A percentile compares a stretch with the other conserved stretches of the same genome.
Evolutionary conservation across 2,797 vertebrate genomes (phyloP).

Genomic region (Sebastes vulpes): DNA sequence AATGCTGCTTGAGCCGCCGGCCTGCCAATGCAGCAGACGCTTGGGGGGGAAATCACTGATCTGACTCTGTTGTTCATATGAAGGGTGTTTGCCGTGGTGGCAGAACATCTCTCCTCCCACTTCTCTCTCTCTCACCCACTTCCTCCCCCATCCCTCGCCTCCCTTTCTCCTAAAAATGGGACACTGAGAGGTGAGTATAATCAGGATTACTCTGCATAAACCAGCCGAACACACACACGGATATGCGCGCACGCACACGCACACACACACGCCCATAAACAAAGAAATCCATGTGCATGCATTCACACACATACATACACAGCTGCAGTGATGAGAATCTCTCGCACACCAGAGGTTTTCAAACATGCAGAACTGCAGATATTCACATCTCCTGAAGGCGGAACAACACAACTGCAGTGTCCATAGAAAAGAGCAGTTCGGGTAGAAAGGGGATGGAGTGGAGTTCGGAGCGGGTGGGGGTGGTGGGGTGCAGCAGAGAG

Average conservation of each 20-base stretch:
- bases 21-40: conserved; percentile 79
- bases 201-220: conserved; percentile 78
- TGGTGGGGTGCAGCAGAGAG: conserved; percentile 9
- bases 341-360: conserved; percentile 75
- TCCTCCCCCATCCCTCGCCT: conserved; percentile 51
- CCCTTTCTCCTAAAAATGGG: conserved; percentile 76
- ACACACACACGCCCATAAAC: background rate
- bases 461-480: background rate
- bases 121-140: conserved; percentile 33
- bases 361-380: conserved; percentile 78
- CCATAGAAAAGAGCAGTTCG: conserved; percentile 54
- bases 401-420: conserved; percentile 68
- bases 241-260: conserved; percentile 1
- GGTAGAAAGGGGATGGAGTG: conserved; percentile 20
- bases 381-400: conserved; percentile 69
- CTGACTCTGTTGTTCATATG: conserved; percentile 75
- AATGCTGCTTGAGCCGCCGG: conserved; percentile 67
- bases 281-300: conserved; percentile 25
- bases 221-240: conserved; percentile 2
- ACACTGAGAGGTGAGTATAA: conserved; percentile 79
- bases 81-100: conserved; percentile 72
- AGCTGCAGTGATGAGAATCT: conserved; percentile 65
- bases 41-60: conserved; percentile 74
- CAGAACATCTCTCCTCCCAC: conserved; percentile 67
- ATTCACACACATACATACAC: conserved; percentile 13